Evolutionary conservation across 2,113 vertebrate species (phyloP), one percentile per base, ranked within the genome.

Genomic region (Mobula hypostoma): DNA sequence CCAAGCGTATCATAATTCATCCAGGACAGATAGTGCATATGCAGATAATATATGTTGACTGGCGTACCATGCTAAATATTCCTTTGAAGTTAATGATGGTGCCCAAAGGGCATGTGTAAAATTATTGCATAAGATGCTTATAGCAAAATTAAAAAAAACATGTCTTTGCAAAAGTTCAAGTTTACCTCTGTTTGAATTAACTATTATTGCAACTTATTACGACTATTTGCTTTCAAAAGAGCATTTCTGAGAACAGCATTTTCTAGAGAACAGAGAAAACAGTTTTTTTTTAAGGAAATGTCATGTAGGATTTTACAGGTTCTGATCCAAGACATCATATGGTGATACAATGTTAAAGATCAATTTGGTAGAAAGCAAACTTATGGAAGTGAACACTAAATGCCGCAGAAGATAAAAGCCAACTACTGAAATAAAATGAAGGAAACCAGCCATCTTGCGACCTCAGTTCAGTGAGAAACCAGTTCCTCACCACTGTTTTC

Each of bases 1-100:
- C 85, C 61, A 90, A 90, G 14, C 85, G 17, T 61, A 90, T 66
- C 85, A 90, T 66, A 90, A 90, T 63, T 90, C 85, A 66, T 90
- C 85, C 61, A 90, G 61, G 61, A 66, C 29, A 32, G 29, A 90
- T 17, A 32, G 27, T 90, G 24, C n/a, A 90, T 66, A n/a, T 32
- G 85, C 61, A 66, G n/a, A 66, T 17, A 29, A 66, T 32, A 32
- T 19, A 90, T 66, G 85, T 66, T 32, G 85, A 66, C 85, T 90
- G 61, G 15, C 32, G 14, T 66, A 19, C 61, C 29, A 66, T 66
- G n/a, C 14, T 66, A 14, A 66, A 66, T 6, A 32, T 27, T 90
- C 85, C 29, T 66, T 32, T 90, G 85, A 66, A 90, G 68, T 19
- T 68, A 90, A 90, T 66, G 85, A 32, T 6, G 66, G 29, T 32